phyloP scores from a whole-genome alignment of 2,888 invertebrate genomes.

The Octonoba sinensis region DNA sequence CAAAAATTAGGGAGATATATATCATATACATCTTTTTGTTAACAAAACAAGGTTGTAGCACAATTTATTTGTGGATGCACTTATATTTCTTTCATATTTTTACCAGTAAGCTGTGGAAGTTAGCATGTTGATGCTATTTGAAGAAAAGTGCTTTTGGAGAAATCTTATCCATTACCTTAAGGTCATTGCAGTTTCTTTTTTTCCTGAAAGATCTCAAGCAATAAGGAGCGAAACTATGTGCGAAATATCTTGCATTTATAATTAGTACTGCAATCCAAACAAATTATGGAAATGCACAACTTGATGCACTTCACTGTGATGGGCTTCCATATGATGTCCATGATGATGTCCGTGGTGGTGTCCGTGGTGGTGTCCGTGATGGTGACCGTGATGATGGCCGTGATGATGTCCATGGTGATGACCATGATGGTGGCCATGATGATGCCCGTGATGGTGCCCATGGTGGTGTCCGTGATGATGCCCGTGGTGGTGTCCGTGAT shows the following conservation, averaged over 20 bases:
- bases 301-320: slow-evolving; percentile 28
- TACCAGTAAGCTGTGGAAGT: too few species aligned
- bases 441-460: not conserved
- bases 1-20: too few species aligned
- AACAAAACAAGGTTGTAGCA: too few species aligned
- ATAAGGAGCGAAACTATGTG: not conserved
- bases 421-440: slow-evolving; percentile 5
- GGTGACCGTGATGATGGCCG: slow-evolving; percentile 7
- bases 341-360: slow-evolving; percentile 12
- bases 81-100: too few species aligned
- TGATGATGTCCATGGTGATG: slow-evolving; percentile 16
- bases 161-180: too few species aligned
- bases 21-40: too few species aligned
- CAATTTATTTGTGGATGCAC: too few species aligned
- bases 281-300: slow-evolving; percentile 49
- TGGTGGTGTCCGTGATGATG: slow-evolving; percentile 14
- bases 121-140: too few species aligned
- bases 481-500: slow-evolving; percentile 5
- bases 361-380: slow-evolving; percentile 19
- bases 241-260: not conserved
- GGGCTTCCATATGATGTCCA: slow-evolving; percentile 27
- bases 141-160: too few species aligned
- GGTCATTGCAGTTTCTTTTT: not conserved
- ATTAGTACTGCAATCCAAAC: slow-evolving; percentile 48
- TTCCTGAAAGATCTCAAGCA: not conserved